Evolutionary conservation across 1,140 invertebrate genomes (phyloP).

Genomic region (Monomorium pharaonis): DNA sequence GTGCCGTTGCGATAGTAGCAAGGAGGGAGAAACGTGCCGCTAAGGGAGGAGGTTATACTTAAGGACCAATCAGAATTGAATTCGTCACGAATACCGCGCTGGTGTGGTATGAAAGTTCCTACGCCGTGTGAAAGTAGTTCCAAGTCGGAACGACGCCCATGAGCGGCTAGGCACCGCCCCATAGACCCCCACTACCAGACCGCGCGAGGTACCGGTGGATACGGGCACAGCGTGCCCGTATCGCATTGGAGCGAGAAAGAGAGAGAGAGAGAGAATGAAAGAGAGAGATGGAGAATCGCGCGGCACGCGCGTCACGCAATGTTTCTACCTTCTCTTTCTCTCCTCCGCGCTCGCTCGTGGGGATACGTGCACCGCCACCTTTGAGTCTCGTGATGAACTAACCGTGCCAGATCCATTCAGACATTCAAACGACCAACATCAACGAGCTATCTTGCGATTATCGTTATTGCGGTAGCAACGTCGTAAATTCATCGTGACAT

Average conservation of each 20-base stretch:
- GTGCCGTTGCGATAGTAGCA: slow-evolving; percentile 15
- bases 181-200: slow-evolving; percentile 70
- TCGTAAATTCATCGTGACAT: slow-evolving; percentile 27
- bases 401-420: slow-evolving; percentile 81
- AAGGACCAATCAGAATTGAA: slow-evolving; percentile 86
- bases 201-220: slow-evolving; percentile 57
- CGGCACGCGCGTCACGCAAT: slow-evolving; percentile 69
- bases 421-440: slow-evolving; percentile 85
- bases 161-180: slow-evolving; percentile 78
- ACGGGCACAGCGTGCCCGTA: slow-evolving; percentile 44
- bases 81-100: slow-evolving; percentile 83
- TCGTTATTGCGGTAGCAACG: slow-evolving; percentile 67
- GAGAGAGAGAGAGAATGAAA: background rate
- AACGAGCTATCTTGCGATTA: slow-evolving; percentile 73
- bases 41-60: slow-evolving; percentile 83
- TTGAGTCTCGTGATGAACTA: slow-evolving; percentile 77
- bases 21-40: slow-evolving; percentile 71
- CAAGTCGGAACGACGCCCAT: slow-evolving; percentile 81
- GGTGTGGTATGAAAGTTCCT: slow-evolving; percentile 76
- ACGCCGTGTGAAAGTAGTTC: slow-evolving; percentile 83
- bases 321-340: slow-evolving; percentile 42
- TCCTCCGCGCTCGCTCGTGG: slow-evolving; percentile 10
- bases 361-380: slow-evolving; percentile 81
- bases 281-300: slow-evolving; percentile 41
- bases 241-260: background rate